Evolutionary conservation across 2,113 vertebrate genomes (phyloP), one percentile per base, ranked within the genome.

Genomic region (Motacilla tschutschensis): DNA sequence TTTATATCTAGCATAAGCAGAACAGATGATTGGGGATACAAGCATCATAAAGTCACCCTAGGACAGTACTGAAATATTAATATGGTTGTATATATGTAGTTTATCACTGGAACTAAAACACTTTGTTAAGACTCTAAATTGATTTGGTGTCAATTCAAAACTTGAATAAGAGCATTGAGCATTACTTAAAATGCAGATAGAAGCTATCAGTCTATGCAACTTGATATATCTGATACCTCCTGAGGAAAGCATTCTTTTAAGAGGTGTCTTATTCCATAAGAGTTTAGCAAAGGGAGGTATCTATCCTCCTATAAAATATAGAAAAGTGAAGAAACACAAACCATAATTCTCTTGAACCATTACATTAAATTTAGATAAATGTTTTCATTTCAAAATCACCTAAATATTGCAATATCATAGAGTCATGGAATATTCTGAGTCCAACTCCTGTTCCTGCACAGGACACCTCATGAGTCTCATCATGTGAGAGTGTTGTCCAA

Each of bases 181-280:
- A 10, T 8, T 84, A 17, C 31, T 58, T 53, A 66, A 74, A 76
- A 54, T 40, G 4, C 54, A 26, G 9, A n/a, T 36, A 26, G 4
- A 62, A 18, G 8, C 4, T 75, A 24, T 21, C 4, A 63, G 7
- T 33, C 13, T 62, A 3, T 22, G 16, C 12, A 86, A 40, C 8
- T 29, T 2, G 3, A 36, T 38, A 22, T 7, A 51, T 5, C 0
- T 8, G 0, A 6, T n/a, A 5, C 1, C 1, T 62, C 24, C 5
- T n/a, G 6, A 47, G 17, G 22, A 78, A 66, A 66, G 28, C 5
- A 20, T 57, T 60, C 57, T 19, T 63, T 65, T 6, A 17, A 46
- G 48, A 86, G 2, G 1, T 36, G 16, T 7, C 10, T 57, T 66
- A 25, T 19, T 54, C 46, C 26, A 10, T 8, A 48, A 17, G 2